phyloP scores from a whole-genome alignment of 1,140 invertebrate genomes.

The Sinonovacula constricta region DNA sequence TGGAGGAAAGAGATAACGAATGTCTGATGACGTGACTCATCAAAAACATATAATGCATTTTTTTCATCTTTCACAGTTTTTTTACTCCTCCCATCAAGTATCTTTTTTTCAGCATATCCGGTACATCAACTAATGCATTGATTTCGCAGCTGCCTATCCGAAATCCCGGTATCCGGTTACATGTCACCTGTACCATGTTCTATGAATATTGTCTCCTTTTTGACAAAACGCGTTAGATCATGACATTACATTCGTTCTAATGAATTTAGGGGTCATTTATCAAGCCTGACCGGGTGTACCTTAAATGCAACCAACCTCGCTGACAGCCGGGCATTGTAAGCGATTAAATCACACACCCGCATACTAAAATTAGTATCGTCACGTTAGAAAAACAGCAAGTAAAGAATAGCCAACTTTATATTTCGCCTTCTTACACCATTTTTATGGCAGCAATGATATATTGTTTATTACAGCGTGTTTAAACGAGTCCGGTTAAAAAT shows the following conservation, averaged over 20 bases:
- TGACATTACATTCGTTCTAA: constrained; percentile 22
- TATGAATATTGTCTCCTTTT: neutral
- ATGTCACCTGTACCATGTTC: neutral
- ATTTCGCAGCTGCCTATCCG: too few relatives aligned
- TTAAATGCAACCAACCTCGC: neutral
- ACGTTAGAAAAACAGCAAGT: constrained; percentile 19
- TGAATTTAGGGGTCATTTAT: constrained; percentile 32
- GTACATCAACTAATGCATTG: too few relatives aligned
- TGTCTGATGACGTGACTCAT: too few relatives aligned
- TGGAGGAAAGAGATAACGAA: too few relatives aligned
- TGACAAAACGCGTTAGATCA: constrained; percentile 22
- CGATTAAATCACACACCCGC: neutral
- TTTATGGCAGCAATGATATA: constrained; percentile 46
- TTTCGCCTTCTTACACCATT: neutral
- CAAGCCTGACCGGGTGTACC: neutral
- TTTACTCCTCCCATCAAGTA: too few relatives aligned
- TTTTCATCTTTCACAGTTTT: too few relatives aligned
- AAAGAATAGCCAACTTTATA: constrained; percentile 32
- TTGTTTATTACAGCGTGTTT: constrained; percentile 37
- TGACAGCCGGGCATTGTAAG: neutral
- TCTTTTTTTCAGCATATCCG: neutral
- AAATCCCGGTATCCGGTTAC: too few relatives aligned
- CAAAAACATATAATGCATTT: neutral
- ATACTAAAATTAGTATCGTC: constrained; percentile 7
- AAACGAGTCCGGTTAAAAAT: constrained; percentile 13